These are phyloP conservation scores for Sinocyclocheilus anophthalmus DNA, from an alignment of 2,113 vertebrate genomes.

Conservation along the genomic window DNA sequence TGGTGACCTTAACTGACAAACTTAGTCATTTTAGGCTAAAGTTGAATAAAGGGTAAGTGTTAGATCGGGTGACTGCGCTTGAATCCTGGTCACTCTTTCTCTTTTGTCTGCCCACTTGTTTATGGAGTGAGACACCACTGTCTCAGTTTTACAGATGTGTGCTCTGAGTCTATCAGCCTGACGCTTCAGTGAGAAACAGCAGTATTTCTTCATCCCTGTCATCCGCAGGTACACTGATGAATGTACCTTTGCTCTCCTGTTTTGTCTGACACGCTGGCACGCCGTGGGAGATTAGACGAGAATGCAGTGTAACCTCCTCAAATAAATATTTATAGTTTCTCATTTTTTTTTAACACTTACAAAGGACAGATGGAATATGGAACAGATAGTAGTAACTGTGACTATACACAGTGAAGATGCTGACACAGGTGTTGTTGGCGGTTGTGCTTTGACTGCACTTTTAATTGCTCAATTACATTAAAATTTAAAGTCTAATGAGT, in stretches of 20 bases:
- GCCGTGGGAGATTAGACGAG: conserved; percentile 34
- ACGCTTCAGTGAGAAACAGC: conserved; percentile 43
- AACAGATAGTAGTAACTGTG: background rate
- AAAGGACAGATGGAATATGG: conserved; percentile 11
- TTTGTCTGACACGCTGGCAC: conserved; percentile 52
- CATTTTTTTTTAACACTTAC: background rate
- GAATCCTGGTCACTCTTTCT: background rate
- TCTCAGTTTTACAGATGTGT: conserved; percentile 35
- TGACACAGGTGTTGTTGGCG: background rate
- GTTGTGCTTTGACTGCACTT: background rate
- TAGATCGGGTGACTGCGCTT: background rate
- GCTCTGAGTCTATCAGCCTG: conserved; percentile 35
- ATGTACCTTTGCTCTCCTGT: conserved; percentile 48
- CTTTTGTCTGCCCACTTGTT: conserved; percentile 13
- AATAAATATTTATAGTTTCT: conserved; percentile 35
- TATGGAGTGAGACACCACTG: conserved; percentile 25
- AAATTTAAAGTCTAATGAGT: background rate
- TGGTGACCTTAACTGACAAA: background rate
- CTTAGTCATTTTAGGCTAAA: background rate
- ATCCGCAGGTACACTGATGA: conserved; percentile 49
- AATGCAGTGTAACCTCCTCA: conserved; percentile 27
- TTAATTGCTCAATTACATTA: background rate
- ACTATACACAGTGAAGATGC: background rate
- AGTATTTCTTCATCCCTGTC: conserved; percentile 57
- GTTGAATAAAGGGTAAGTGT: background rate